Conservation (phyloP, 2,888 invertebrate genomes). For the Gibbula magus region DNA sequence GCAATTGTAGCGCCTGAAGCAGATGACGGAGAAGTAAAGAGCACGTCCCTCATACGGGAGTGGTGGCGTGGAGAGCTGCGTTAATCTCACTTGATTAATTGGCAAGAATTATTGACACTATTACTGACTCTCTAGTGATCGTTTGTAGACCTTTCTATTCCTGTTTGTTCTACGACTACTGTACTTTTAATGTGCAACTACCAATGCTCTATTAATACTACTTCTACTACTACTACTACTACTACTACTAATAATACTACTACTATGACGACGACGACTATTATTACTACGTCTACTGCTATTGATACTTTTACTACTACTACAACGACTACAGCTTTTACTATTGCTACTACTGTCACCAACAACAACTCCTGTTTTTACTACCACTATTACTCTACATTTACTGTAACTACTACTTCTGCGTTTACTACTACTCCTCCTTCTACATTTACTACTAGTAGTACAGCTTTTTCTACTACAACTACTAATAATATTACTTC, state of each 20-base stretch:
- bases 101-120: too few relatives aligned
- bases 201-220: neutral
- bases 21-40: too few relatives aligned
- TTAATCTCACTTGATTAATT: too few relatives aligned
- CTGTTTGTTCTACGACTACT: neutral
- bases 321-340: neutral
- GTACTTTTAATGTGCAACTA: too few relatives aligned
- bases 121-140: too few relatives aligned
- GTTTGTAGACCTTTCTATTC: too few relatives aligned
- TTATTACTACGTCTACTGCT: too few relatives aligned
- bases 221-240: neutral
- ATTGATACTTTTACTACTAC: neutral
- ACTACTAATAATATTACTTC: neutral
- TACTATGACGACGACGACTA: too few relatives aligned
- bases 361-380: neutral
- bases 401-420: neutral
- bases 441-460: neutral
- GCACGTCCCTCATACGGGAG: too few relatives aligned
- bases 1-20: too few relatives aligned
- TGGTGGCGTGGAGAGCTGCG: too few relatives aligned
- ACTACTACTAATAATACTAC: neutral
- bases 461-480: neutral
- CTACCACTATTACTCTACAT: neutral
- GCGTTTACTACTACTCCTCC: neutral
- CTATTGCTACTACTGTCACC: neutral